Evolutionary conservation across 2,888 invertebrate species (phyloP).

Genomic region (Cremastinae sp.): DNA sequence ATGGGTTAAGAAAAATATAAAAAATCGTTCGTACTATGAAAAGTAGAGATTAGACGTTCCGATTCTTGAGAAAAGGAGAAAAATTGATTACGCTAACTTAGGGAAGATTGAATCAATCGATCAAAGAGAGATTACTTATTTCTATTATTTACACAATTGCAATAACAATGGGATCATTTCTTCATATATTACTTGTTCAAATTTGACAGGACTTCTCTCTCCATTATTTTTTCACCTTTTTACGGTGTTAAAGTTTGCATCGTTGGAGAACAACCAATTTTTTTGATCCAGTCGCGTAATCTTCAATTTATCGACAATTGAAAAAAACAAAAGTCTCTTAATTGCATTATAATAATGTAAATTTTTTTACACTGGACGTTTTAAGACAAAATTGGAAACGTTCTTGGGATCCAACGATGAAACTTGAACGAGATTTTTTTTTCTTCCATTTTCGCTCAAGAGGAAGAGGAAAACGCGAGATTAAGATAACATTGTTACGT

Average conservation of each 20-base stretch:
- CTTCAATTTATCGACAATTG: not conserved
- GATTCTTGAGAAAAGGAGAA: conserved; percentile 11
- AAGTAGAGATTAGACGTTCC: conserved; percentile 29
- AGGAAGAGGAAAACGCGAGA: conserved; percentile 62
- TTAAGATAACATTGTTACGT: conserved; percentile 39
- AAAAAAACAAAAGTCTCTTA: not conserved
- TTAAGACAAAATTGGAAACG: too few species aligned
- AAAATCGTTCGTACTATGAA: conserved; percentile 8
- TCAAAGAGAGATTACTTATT: conserved; percentile 4
- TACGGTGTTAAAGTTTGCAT: too few species aligned
- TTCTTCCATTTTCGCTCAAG: conserved; percentile 14
- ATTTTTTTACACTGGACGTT: too few species aligned
- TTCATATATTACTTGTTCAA: conserved; percentile 48
- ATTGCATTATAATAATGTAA: too few species aligned
- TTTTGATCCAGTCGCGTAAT: not conserved
- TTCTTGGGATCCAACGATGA: too few species aligned
- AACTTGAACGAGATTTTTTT: conserved; percentile 17
- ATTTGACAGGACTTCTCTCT: conserved; percentile 10
- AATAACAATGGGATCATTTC: conserved; percentile 15
- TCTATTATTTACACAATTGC: conserved; percentile 48
- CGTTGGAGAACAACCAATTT: too few species aligned
- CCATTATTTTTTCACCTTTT: not conserved
- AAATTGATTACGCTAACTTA: conserved; percentile 20
- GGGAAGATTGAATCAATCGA: conserved; percentile 24
- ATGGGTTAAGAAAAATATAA: conserved; percentile 8